Evolutionary conservation across 1,140 invertebrate species (phyloP), one percentile per base, ranked within the genome.

Genomic region (Bombyx mori): DNA sequence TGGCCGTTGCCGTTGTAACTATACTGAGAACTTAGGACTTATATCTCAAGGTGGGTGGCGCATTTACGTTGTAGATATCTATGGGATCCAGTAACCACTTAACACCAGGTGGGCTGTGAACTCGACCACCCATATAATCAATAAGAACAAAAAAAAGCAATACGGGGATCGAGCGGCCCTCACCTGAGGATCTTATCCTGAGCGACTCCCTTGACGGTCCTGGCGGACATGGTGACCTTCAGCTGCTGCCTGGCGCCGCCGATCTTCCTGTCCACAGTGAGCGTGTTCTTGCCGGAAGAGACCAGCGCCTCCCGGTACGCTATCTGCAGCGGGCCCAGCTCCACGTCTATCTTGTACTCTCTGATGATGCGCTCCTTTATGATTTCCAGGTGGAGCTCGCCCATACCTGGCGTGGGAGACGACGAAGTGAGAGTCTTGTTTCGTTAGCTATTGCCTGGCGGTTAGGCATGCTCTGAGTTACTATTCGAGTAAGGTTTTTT

Each of bases 321-420:
- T 56, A 99, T 97, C 89, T 98, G 96, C n/a, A 99, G 80, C 0
- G 94, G 92, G 1, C 98, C 98, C n/a, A 99, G 79, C 65, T 98
- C 94, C 2, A 92, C 96, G 45, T 99, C 94, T 54, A 99, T 92
- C 80, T 96, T 96, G 82, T 96, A 99, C 69, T 99, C 97, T 54
- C 90, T 92, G 52, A 90, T 81, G 35, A 99, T 93, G 56, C 97
- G 89, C 67, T 98, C 94, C 71, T 95, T 95, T 44, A 99, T 94
- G 51, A 99, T 94, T 70, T 99, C 97, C 58, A 99, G 89, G 84
- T 99, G 98, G 5, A 99, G 88, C 88, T 99, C 97, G 7, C 98
- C 98, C 98, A 99, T 99, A 12, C 96, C 93, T 90, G 54, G 12
- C 1, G 44, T 35, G 53, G 12, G 52, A 56, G 44, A 51, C 43